Conservation (phyloP, 2,888 invertebrate genomes). For the Apocheima hispidaria region DNA sequence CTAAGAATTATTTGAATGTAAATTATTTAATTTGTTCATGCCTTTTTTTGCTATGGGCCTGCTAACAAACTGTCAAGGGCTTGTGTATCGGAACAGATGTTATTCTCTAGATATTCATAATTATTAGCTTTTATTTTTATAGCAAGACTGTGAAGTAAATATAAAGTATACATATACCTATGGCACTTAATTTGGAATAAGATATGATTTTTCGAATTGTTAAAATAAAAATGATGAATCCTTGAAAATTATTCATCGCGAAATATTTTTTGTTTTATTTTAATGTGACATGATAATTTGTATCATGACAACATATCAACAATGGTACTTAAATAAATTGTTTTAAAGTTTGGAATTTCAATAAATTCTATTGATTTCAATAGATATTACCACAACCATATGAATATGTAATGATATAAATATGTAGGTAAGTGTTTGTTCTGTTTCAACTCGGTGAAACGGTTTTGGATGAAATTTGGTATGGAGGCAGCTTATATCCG, state of each 20-base stretch:
- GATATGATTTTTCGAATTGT: constrained; percentile 50
- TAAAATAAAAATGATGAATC: constrained; percentile 46
- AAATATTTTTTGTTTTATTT: constrained; percentile 35
- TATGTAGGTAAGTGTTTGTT: too few species aligned
- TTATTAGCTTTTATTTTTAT: constrained; percentile 60
- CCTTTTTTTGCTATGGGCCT: background rate
- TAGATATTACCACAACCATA: too few species aligned
- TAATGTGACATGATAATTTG: background rate
- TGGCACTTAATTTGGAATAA: constrained; percentile 55
- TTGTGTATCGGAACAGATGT: constrained; percentile 8
- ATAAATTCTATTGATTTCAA: too few species aligned
- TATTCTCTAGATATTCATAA: constrained; percentile 31
- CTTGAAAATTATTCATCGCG: constrained; percentile 47
- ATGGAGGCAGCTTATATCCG: too few species aligned
- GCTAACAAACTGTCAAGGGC: constrained; percentile 17
- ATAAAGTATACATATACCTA: constrained; percentile 52
- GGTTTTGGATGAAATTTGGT: too few species aligned
- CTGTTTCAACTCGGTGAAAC: too few species aligned
- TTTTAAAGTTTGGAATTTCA: too few species aligned
- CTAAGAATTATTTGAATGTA: background rate
- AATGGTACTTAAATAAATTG: too few species aligned
- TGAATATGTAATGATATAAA: too few species aligned
- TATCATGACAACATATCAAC: background rate
- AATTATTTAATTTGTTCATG: background rate
- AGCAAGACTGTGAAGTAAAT: constrained; percentile 69